These are phyloP conservation scores for Chlorocebus sabaeus DNA, from an alignment of 2,113 vertebrate genomes.

Conservation along the genomic window DNA sequence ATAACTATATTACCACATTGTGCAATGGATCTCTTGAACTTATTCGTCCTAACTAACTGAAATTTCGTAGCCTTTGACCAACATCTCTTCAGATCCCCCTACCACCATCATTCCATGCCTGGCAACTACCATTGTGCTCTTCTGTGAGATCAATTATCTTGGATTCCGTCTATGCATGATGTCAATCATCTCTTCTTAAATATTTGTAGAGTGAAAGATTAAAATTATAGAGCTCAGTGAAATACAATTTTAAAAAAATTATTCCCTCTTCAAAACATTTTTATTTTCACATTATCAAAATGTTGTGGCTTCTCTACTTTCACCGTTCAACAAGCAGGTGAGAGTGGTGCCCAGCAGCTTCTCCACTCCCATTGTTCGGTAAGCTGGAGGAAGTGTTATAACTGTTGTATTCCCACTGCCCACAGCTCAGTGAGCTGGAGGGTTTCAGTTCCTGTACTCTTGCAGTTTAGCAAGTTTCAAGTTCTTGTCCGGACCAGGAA, in stretches of 20 bases:
- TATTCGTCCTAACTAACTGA: not conserved
- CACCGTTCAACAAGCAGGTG: no score
- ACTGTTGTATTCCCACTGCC: no score
- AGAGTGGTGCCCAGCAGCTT: no score
- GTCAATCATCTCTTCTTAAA: not conserved
- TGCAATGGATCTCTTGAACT: not conserved
- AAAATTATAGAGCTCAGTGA: not conserved
- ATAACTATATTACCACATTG: not conserved
- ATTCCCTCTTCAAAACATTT: not conserved
- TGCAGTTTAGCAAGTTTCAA: no score
- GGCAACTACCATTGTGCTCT: not conserved
- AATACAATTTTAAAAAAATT: not conserved
- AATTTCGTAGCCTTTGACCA: not conserved
- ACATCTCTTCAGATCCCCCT: not conserved
- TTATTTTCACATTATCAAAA: not conserved
- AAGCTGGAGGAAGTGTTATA: no score
- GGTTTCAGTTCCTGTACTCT: no score
- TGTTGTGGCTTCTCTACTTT: no score
- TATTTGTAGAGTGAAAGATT: not conserved
- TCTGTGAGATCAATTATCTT: not conserved
- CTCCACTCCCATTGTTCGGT: no score
- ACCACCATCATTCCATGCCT: no score
- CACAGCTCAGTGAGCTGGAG: no score
- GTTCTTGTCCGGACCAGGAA: no score
- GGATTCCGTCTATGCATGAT: not conserved